Percentiles rank a stretch among this genome's conserved stretches.
These are phyloP conservation scores for Holcopasites calliopsidis DNA, from an alignment of 1,140 invertebrate genomes.

Conservation along the genomic window DNA sequence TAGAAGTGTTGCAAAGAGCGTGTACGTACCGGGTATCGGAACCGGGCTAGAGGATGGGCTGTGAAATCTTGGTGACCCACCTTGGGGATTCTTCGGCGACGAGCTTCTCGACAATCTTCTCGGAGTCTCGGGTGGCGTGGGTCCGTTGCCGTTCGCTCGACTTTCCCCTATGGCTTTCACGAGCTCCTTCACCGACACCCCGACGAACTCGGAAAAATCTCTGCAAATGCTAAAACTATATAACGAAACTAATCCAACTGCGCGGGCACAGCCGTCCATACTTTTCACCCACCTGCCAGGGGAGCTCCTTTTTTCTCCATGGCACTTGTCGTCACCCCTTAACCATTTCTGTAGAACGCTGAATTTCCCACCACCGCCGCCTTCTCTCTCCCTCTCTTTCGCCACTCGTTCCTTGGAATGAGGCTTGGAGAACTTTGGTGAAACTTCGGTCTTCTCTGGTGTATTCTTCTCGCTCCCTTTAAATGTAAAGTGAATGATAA, in stretches of 20 bases:
- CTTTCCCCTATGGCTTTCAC: slow-evolving; percentile 90
- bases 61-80: slow-evolving; percentile 78
- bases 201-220: slow-evolving; percentile 85
- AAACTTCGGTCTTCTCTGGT: slow-evolving; percentile 67
- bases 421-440: slow-evolving; percentile 66
- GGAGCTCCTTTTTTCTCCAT: slow-evolving; percentile 75
- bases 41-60: slow-evolving; percentile 83
- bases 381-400: slow-evolving; percentile 74
- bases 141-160: slow-evolving; percentile 88
- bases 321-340: slow-evolving; percentile 81
- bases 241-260: slow-evolving; percentile 36
- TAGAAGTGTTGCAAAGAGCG: background rate
- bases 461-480: slow-evolving; percentile 65
- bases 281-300: slow-evolving; percentile 72
- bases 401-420: slow-evolving; percentile 70
- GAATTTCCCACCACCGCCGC: slow-evolving; percentile 82
- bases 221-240: slow-evolving; percentile 62
- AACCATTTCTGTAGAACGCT: slow-evolving; percentile 87
- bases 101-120: slow-evolving; percentile 82
- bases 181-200: slow-evolving; percentile 89
- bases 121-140: slow-evolving; percentile 88
- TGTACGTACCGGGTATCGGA: slow-evolving; percentile 81
- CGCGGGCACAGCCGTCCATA: background rate
- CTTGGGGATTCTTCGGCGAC: slow-evolving; percentile 82
- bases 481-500: background rate